Conservation (phyloP, 2,888 invertebrate genomes). For the Ormyrus pomaceus region DNA sequence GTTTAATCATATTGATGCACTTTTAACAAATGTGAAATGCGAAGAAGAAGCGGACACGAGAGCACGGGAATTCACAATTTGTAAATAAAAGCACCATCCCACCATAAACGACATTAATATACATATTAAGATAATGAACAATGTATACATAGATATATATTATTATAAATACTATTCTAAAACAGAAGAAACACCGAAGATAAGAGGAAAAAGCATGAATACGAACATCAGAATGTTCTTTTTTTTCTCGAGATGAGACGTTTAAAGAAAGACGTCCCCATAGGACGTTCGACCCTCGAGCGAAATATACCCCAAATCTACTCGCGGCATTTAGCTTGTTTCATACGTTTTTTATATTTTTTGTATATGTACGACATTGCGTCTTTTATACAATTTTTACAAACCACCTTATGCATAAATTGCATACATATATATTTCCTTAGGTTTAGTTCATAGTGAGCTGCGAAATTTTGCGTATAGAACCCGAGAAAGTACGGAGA, state of each 20-base stretch:
- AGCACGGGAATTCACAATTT: conserved; percentile 70
- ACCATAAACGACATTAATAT: conserved; percentile 69
- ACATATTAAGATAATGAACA: conserved; percentile 59
- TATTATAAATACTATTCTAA: conserved; percentile 63
- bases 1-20: conserved; percentile 12
- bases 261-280: conserved; percentile 2
- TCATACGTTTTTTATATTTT: conserved; percentile 59
- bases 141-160: conserved; percentile 63
- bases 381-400: conserved; percentile 63
- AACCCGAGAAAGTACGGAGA: conserved; percentile 28
- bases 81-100: conserved; percentile 74
- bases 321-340: conserved; percentile 62
- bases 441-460: conserved; percentile 51
- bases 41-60: conserved; percentile 60
- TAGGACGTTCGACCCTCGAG: conserved; percentile 17
- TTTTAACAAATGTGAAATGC: conserved; percentile 14
- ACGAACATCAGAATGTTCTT: conserved; percentile 64
- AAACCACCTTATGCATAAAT: conserved; percentile 51
- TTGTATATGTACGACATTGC: conserved; percentile 56
- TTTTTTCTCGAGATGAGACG: conserved; percentile 30
- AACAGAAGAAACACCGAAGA: conserved; percentile 49
- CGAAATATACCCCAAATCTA: conserved; percentile 52
- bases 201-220: conserved; percentile 56
- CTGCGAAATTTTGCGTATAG: conserved; percentile 37
- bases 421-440: conserved; percentile 45